Evolutionary conservation across 2,113 vertebrate species (phyloP), one percentile per base, ranked within the genome.

Genomic region (Ochotona curzoniae): DNA sequence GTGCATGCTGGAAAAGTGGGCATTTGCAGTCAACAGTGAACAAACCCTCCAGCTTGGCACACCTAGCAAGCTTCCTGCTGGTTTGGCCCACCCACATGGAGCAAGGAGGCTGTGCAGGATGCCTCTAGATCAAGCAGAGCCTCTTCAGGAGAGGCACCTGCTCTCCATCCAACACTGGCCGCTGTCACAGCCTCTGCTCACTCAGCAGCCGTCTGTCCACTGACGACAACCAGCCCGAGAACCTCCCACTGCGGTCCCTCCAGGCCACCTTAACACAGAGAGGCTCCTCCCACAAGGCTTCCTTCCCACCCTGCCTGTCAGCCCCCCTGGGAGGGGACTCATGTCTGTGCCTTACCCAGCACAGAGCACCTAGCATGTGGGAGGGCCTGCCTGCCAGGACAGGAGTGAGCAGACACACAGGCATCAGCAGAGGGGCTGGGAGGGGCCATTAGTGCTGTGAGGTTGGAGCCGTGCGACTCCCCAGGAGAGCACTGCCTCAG

Each of bases 361-460:
- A 11, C 28, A 44, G 66, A 63, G 35, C 47, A 35, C 32, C 63
- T 63, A n/a, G 85, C 63, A 12, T 1, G 0, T 61, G 23, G 13
- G 23, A 1, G 35, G 23, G 4, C n/a, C 4, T 0, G 2, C 21
- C 8, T 26, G 69, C n/a, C 4, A 15, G 60, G 21, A 28, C 38
- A 4, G 28, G 54, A 1, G 1, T 1, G 23, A 32, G 66, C 8
- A 49, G 20, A 57, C 23, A 0, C 6, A 1, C 61, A 66, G 67
- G 73, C 32, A 12, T 69, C 26, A 0, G 3, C 11, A 11, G 15
- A 4, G 2, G 66, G 76, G 14, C 63, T 28, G 23, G 5, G n/a
- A 49, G 28, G 32, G 63, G 61, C 1, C 17, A 6, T 0, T 0
- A 20, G 25, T 14, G n/a, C 26, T 0, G 9, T 1, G 7, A 23